A percentile compares a stretch with the other conserved stretches of the same genome.
phyloP scores from a whole-genome alignment of 2,797 vertebrate species.

The Margarornis squamiger region DNA sequence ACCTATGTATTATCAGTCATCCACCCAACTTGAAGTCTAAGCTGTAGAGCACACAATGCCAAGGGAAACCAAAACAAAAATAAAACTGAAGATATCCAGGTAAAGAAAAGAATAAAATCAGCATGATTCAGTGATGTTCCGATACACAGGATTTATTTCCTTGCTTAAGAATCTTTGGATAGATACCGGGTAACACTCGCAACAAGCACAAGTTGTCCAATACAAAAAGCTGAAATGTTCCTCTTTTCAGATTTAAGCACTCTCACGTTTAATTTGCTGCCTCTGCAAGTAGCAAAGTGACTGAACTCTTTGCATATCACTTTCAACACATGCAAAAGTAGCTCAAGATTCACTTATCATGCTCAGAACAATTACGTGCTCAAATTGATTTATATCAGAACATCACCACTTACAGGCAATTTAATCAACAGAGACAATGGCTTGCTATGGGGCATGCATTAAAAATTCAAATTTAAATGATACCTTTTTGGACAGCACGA shows the following conservation, averaged over 20 bases:
- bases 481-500: slow-evolving; percentile 95
- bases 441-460: slow-evolving; percentile 79
- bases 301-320: neutral
- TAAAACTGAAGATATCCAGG: neutral
- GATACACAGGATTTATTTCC: slow-evolving; percentile 46
- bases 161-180: neutral
- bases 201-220: neutral
- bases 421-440: slow-evolving; percentile 67
- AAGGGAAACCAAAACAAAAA: slow-evolving; percentile 49
- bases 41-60: slow-evolving; percentile 58
- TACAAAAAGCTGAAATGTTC: neutral
- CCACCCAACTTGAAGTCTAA: slow-evolving; percentile 53
- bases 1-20: neutral
- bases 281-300: neutral
- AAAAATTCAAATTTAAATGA: slow-evolving; percentile 85
- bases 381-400: slow-evolving; percentile 70
- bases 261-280: neutral
- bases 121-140: slow-evolving; percentile 76
- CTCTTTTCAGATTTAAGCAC: neutral
- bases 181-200: neutral
- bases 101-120: slow-evolving; percentile 47
- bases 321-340: slow-evolving; percentile 20
- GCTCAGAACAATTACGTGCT: neutral
- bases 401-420: slow-evolving; percentile 72
- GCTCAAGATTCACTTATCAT: neutral